Evolutionary conservation across 2,888 invertebrate genomes (phyloP), one percentile per base, ranked within the genome.

Genomic region (Athetis lepigone): DNA sequence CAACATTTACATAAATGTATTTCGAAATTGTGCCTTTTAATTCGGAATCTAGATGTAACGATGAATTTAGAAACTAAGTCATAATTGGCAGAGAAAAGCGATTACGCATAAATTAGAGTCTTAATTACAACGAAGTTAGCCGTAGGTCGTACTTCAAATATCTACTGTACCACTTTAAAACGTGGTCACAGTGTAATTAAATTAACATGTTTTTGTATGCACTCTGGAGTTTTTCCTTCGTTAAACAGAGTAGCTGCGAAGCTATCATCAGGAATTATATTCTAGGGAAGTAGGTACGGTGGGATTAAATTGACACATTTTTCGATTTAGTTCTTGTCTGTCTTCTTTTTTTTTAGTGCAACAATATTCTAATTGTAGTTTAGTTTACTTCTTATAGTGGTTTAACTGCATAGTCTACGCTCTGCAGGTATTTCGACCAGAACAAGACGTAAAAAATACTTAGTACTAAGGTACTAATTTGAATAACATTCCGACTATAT

Each of bases 1-100:
- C 37, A 37, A n/a, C 18, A 18, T 57, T 25, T 13, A 36, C 16
- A 36, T 2, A 16, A 13, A 43, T 21, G 13, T 8, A 21, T 59
- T 47, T 23, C 18, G 0, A 4, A 29, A 61, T n/a, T 29, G 39
- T 8, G 39, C 29, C 27, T 21, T 23, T 58, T 37, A 19, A 45
- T 46, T 19, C 0, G 3, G 36, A 70, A 52, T 47, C 40, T 61
- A 66, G 65, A 50, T 16, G 9, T 33, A 33, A 33, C 9, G 18
- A 37, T 33, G 11, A 60, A 55, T 54, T 46, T 54, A 49, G 18
- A 74, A 74, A 69, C 40, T n/a, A 47, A 25, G 23, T 11, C 4
- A 4, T 55, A 55, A 68, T 37, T 54, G 25, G 11, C 13, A 25
- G 40, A 40, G 39, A 57, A 33, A 39, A 27, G 37, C 42, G 16